Evolutionary conservation across 2,888 invertebrate genomes (phyloP), one percentile per base, ranked within the genome.

Genomic region (Geotrupes spiniger): DNA sequence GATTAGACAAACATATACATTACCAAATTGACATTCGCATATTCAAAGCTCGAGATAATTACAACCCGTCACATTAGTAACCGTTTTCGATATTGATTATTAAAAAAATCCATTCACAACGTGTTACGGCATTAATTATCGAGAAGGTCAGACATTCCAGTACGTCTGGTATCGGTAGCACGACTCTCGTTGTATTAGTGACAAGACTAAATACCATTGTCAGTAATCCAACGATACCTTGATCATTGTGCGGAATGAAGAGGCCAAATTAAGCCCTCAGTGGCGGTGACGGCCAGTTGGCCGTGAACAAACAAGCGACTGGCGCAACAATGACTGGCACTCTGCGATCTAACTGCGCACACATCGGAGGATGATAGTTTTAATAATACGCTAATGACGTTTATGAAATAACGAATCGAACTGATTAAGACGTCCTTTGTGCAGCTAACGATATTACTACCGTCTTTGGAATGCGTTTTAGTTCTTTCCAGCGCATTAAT

Each of bases 191-290:
- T 51, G 51, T 51, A 39, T 37, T 41, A 40, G 37, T 41, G 49
- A 52, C 49, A 50, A 46, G 48, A 52, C 53, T 61, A 57, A 57
- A 58, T 55, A 52, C 53, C 52, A 51, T 54, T 59, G 57, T 58
- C 56, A 57, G 56, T 54, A 39, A 42, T 40, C 41, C 36, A 36
- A 42, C 47, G 54, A 51, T 49, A 54, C 49, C 47, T 38, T 44
- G 45, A 53, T 54, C 53, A 53, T 57, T 53, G 56, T 56, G 49
- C 36, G 44, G 51, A 59, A 62, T 60, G 60, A 64, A 62, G 62
- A 61, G 57, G 53, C 61, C 57, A 65, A 68, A 68, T 68, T 68
- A 68, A 67, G 67, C 63, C 67, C 66, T 68, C 66, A 62, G 62
- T 65, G 64, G 66, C 58, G 59, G 63, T 65, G 68, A 66, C 64